Evolutionary conservation across 2,888 invertebrate genomes (phyloP), one percentile per base, ranked within the genome.

Genomic region (Exephanes ischioxanthus): DNA sequence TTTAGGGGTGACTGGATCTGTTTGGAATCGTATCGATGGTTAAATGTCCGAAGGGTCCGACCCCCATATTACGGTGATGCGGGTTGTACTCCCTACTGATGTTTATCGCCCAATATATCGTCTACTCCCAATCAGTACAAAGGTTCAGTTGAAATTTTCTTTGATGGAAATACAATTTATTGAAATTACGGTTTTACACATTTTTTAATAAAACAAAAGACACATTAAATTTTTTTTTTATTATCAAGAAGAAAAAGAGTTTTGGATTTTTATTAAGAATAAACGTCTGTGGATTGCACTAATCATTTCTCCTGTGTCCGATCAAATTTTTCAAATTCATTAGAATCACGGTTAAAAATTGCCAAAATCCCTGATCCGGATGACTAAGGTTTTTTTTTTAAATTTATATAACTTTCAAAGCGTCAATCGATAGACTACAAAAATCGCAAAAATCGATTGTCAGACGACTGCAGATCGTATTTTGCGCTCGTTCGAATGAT

Each of bases 381-480:
- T 26, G 26, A 26, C 26, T 26, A 26, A 26, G 26, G 3, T 26
- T 26, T 26, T 26, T 37, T 33, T 37, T 37, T 6, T 6, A 0
- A 6, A 6, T 45, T 45, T 45, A 6, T 11, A 2, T 0, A 16
- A 16, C 26, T 19, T 11, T 9, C 4, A 63, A 33, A 14, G 30
- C 11, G 26, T 19, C 22, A 48, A 63, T 63, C 30, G 33, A 5
- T 26, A 45, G 53, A 4, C 3, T 6, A 58, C 3, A 26, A 14
- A 41, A 66, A 7, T 33, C 37, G 66, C 9, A 66, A 66, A 66
- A 51, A 66, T 16, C 30, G 70, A 71, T 30, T 71, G 51, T 33
- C 14, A 30, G 37, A 48, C 37, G 41, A 37, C 26, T n/a, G 41
- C 16, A 5, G 16, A 41, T 77, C 67, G 53, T 55, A 16, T 63